Percentiles rank a stretch among this genome's conserved stretches.
These are phyloP conservation scores for Acronicta psi DNA, from an alignment of 2,888 invertebrate genomes.

Conservation along the genomic window DNA sequence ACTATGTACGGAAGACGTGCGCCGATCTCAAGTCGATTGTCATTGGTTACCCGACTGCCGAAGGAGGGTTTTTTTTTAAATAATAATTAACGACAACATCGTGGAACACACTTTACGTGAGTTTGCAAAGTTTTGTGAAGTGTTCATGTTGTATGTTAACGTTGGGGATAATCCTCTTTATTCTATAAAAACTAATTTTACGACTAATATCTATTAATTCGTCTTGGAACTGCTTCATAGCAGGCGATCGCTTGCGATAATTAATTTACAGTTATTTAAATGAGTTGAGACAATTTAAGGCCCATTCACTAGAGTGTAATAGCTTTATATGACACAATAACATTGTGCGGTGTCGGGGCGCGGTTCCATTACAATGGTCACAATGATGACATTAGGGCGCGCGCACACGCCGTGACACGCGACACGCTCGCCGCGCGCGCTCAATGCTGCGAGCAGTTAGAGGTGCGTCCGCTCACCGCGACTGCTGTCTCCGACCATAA, in stretches of 20 bases:
- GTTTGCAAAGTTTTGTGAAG: too few species aligned
- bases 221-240: too few species aligned
- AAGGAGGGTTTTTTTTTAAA: too few species aligned
- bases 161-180: too few species aligned
- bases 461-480: conserved; percentile 35
- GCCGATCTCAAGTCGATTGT: not conserved
- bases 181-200: too few species aligned
- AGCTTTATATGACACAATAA: conserved; percentile 6
- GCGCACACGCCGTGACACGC: conserved; percentile 2
- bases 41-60: too few species aligned
- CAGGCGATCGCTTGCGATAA: not conserved
- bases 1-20: not conserved
- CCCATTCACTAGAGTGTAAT: conserved; percentile 5
- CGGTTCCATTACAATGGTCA: not conserved
- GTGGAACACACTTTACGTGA: not conserved
- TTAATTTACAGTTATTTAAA: not conserved
- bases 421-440: conserved; percentile 25
- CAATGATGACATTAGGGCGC: conserved; percentile 29
- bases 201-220: too few species aligned
- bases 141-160: too few species aligned
- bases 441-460: conserved; percentile 7
- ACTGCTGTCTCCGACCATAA: conserved; percentile 30
- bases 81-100: not conserved
- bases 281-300: not conserved
- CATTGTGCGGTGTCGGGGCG: conserved; percentile 9